Evolutionary conservation across 2,888 invertebrate species (phyloP), one percentile per base, ranked within the genome.

Genomic region (Drosophila robusta): DNA sequence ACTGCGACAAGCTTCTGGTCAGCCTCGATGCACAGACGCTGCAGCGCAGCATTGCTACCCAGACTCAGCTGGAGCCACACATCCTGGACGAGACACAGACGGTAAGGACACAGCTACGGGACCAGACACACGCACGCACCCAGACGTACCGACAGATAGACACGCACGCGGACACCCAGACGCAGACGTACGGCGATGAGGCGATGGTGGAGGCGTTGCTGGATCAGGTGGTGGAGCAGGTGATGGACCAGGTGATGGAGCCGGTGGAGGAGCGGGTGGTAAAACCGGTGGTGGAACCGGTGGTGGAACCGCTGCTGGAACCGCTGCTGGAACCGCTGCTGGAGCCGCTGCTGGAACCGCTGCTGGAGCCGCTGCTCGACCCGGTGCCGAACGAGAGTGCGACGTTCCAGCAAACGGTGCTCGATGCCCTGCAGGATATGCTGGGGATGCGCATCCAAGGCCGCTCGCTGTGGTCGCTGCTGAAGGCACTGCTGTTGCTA

Each of bases 401-500:
- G 16, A 14, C 14, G 38, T n/a, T 9, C 3, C 14, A 39, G 38
- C 38, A 11, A 16, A 5, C 41, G 4, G 2, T 18, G 29, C 29
- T 41, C 6, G n/a, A n/a, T 0, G 16, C 16, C 1, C 0, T 29
- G 3, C 24, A 44, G 14, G 24, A 22, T 1, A 0, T 16, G 11
- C n/a, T 26, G 34, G 1, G 1, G 3, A 0, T 14, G 7, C 29
- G 29, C 1, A 0, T 41, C 26, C n/a, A n/a, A 14, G 6, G 8
- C 14, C 29, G 12, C 3, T 52, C 55, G 7, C 0, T 51, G 3
- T 71, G 72, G 72, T 29, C 46, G 12, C 36, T 57, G 24, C 3
- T 58, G 4, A 68, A 49, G 60, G 12, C 32, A 4, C 1, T 68
- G 24, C 34, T 74, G 45, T 1, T 74, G 9, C 9, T 55, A 7